Evolutionary conservation across 1,140 invertebrate species (phyloP), one percentile per base, ranked within the genome.

Genomic region (Bombyx mandarina): DNA sequence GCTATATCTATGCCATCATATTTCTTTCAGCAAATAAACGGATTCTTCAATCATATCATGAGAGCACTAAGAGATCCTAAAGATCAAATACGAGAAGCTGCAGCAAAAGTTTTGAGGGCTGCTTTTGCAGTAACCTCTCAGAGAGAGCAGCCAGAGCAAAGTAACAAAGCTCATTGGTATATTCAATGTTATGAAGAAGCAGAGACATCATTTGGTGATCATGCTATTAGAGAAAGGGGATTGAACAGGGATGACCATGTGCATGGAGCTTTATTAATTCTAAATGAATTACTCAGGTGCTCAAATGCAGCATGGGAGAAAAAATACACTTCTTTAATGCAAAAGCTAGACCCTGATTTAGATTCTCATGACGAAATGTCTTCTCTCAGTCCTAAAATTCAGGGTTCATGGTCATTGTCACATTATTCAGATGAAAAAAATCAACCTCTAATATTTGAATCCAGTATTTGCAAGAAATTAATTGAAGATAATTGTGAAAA

Each of bases 1-100:
- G 98, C 98, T 2, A 93, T 97, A n/a, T 95, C 95, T 12, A 97
- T 98, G 86, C 98, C 98, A 3, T 98, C 98, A 35, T 98, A 98
- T 85, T 99, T 99, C 83, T 99, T 98, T 81, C 97, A 99, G 87
- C 96, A 98, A 89, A 95, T 99, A 0, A 95, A 95, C 45, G 93
- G 93, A 51, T 99, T 99, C 83, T 99, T 99, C 80, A 97, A 99
- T 63, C 90, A 95, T 43, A 98, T 99, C 54, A 98, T 99, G 75
- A 94, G 94, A 71, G 96, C 96, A 3, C 92, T 99, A 43, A 92
- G 94, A 58, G 97, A 99, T 88, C 93, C 95, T 0, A 98, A 99
- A 87, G 92, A 95, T n/a, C 91, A 93, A 10, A 96, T 99, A 60
- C 89, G 98, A 53, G 96, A 99, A 84, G 94, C 94, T 6, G 97